Evolutionary conservation across 2,888 invertebrate genomes (phyloP).

Genomic region (Odontocolon sp.): DNA sequence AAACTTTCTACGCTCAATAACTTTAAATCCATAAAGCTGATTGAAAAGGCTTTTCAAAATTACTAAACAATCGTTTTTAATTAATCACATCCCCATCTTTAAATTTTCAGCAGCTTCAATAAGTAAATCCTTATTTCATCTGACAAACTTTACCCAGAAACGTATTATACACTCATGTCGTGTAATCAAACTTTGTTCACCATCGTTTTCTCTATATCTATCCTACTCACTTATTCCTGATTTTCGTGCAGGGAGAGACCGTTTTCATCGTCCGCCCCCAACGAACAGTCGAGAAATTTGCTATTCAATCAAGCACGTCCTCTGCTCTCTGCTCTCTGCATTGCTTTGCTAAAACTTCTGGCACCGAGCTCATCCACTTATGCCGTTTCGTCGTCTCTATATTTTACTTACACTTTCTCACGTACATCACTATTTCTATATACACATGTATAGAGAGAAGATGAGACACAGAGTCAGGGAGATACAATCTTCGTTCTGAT

Average conservation of each 20-base stretch:
- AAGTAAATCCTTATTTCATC: no score
- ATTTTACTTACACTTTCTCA: conserved; percentile 5
- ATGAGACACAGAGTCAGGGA: background rate
- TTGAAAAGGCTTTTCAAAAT: no score
- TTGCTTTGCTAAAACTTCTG: conserved; percentile 45
- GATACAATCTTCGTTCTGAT: conserved; percentile 37
- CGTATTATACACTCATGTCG: no score
- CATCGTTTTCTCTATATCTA: background rate
- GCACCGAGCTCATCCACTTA: conserved; percentile 62
- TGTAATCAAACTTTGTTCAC: background rate
- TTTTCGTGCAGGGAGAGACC: background rate
- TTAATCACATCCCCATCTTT: no score
- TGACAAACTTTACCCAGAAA: no score
- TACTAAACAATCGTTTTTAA: no score
- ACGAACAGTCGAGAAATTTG: conserved; percentile 53
- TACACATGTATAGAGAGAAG: background rate
- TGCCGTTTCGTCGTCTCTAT: conserved; percentile 55
- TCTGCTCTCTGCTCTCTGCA: conserved; percentile 6
- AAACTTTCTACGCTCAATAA: no score
- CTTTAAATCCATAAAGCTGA: no score
- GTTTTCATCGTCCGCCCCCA: conserved; percentile 14
- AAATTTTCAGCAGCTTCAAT: no score
- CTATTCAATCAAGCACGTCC: conserved; percentile 56
- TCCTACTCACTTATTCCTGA: background rate
- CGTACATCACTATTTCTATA: background rate